Evolutionary conservation across 2,113 vertebrate genomes (phyloP).

Genomic region (Leptobrachium leishanense): DNA sequence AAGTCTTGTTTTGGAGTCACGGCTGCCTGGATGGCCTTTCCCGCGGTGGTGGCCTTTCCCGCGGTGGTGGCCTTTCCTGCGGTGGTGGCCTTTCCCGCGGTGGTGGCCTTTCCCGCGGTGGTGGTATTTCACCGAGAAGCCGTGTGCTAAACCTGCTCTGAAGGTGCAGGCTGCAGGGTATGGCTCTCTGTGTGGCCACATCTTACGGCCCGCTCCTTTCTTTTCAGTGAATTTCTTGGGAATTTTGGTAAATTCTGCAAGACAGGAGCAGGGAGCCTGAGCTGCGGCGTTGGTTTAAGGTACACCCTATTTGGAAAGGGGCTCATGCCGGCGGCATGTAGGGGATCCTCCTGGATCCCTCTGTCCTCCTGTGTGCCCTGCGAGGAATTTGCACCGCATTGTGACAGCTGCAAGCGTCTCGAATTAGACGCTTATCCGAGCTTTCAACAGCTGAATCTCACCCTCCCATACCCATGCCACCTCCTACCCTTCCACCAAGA

Average conservation of each 20-base stretch:
- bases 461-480: neutral
- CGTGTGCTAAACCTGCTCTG: too few relatives aligned
- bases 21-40: neutral
- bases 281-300: too few relatives aligned
- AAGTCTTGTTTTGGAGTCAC: neutral
- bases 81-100: too few relatives aligned
- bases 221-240: too few relatives aligned
- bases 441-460: neutral
- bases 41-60: neutral
- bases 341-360: neutral
- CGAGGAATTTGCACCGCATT: neutral
- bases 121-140: too few relatives aligned
- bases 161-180: too few relatives aligned
- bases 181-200: too few relatives aligned
- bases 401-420: conserved; percentile 42
- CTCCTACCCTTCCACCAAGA: neutral
- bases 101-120: neutral
- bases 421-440: conserved; percentile 10
- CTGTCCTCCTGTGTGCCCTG: neutral
- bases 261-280: too few relatives aligned
- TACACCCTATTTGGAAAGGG: neutral
- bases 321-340: neutral
- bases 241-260: too few relatives aligned
- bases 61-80: too few relatives aligned
- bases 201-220: too few relatives aligned